Evolutionary conservation across 1,140 invertebrate species (phyloP).

Genomic region (Vollenhovia emeryi): DNA sequence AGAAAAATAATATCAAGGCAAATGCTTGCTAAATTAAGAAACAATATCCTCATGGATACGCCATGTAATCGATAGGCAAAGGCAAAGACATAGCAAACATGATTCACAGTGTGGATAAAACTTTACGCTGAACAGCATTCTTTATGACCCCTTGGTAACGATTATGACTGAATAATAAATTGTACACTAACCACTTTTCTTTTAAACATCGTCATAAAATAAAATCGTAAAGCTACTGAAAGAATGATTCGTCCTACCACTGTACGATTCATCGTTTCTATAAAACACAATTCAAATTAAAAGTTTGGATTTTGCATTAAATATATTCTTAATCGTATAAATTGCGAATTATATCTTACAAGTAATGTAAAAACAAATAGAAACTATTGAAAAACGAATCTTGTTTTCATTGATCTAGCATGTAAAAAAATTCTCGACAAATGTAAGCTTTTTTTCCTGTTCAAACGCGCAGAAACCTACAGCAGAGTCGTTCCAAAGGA

Average conservation of each 20-base stretch:
- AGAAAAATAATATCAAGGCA: not conserved
- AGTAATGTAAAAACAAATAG: not conserved
- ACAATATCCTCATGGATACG: not conserved
- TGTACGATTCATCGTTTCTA: not conserved
- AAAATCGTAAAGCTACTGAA: not conserved
- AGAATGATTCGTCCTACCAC: not conserved
- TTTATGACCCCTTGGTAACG: not conserved
- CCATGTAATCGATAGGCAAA: not conserved
- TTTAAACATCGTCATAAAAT: not conserved
- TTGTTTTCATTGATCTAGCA: conserved; percentile 1
- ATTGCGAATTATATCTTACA: not conserved
- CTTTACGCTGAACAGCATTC: not conserved
- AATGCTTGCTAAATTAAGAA: not conserved
- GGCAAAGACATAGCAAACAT: not conserved
- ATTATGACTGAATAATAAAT: conserved; percentile 1
- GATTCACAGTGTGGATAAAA: not conserved
- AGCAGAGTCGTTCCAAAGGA: conserved; percentile 4
- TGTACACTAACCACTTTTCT: not conserved
- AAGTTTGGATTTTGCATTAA: not conserved
- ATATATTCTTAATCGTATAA: not conserved
- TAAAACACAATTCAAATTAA: not conserved
- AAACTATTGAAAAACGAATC: not conserved
- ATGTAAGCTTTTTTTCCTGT: conserved; percentile 24
- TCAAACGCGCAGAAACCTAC: not conserved
- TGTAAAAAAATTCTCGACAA: conserved; percentile 22